Percentiles rank a stretch among this genome's conserved stretches.
These are phyloP conservation scores for Ardeotis arabs DNA, from an alignment of 2,113 vertebrate genomes.

Conservation along the genomic window DNA sequence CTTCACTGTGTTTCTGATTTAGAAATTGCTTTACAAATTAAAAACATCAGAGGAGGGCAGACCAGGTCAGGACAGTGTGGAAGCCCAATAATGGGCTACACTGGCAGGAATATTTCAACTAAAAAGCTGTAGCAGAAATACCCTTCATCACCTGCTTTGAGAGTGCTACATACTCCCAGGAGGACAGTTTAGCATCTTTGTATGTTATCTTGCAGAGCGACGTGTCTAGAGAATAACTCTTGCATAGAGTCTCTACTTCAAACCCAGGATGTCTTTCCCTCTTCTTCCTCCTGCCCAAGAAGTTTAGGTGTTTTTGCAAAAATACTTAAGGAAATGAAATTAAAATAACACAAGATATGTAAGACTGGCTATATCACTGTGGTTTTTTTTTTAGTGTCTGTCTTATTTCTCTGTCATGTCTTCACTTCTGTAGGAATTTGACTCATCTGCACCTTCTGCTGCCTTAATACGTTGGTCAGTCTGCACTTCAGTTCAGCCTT, in stretches of 20 bases:
- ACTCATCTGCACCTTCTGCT: background rate
- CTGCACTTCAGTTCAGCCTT: background rate
- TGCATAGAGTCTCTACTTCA: background rate
- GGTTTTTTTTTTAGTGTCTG: background rate
- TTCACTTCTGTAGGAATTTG: background rate
- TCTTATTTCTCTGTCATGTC: background rate
- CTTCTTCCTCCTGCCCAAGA: background rate
- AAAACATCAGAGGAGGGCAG: background rate
- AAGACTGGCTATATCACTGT: background rate
- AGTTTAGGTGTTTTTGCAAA: background rate
- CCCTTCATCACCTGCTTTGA: background rate
- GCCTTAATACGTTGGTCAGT: background rate
- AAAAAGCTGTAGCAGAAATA: background rate
- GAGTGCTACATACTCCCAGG: background rate
- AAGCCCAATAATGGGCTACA: accelerated
- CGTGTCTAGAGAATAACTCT: background rate
- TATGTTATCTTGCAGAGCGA: background rate
- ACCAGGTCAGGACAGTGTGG: background rate
- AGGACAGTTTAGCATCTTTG: background rate
- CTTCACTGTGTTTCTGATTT: background rate
- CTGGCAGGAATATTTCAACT: background rate
- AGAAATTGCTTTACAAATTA: conserved; percentile 5
- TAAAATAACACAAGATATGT: background rate
- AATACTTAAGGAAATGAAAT: background rate
- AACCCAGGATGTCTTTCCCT: background rate